Base-by-base conservation (phyloP, 2,888 invertebrate species). In the Lasioglossum malachurum region DNA sequence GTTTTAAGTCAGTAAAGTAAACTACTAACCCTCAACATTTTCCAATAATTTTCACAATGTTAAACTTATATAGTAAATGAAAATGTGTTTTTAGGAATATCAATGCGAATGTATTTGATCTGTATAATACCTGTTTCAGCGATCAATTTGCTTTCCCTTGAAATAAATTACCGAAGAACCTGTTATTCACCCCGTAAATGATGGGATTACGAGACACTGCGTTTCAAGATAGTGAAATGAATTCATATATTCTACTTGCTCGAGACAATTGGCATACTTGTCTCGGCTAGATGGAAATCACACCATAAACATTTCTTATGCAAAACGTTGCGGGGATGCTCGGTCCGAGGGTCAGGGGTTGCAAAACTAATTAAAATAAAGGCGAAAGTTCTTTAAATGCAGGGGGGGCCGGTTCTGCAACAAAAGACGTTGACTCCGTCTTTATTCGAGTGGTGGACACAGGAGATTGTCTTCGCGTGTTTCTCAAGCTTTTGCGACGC, bases 381-480 rank as follows among this genome's bases (percentile, higher is more conserved):
- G 60, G 60, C 27, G 27, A 27, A 60, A n/a, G 60, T 60, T 31
- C 16, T 60, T 31, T 60, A 60, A 60, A 60, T 60, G 27, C 60
- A 27, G 60, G 27, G 60, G 27, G 60, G 27, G 60, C 60, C 27
- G 60, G 60, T 60, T 60, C 60, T 27, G 60, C 60, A 60, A 60
- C 60, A 60, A 60, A 27, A 60, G 27, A 60, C 27, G 67, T 67
- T 67, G 67, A 67, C 67, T 67, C 67, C 67, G 31, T 67, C 67
- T 67, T 67, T 67, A 67, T 67, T 35, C 67, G 2, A 19, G 35
- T 67, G 23, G 67, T 3, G 8, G 35, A 67, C 67, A 35, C 16
- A 19, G 35, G 35, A 67, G 67, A 35, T 35, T 67, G 31, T 67
- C 67, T 67, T 67, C 35, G 35, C 67, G 35, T 67, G 67, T 35